Evolutionary conservation across 2,113 vertebrate species (phyloP).

Genomic region (Meriones unguiculatus): DNA sequence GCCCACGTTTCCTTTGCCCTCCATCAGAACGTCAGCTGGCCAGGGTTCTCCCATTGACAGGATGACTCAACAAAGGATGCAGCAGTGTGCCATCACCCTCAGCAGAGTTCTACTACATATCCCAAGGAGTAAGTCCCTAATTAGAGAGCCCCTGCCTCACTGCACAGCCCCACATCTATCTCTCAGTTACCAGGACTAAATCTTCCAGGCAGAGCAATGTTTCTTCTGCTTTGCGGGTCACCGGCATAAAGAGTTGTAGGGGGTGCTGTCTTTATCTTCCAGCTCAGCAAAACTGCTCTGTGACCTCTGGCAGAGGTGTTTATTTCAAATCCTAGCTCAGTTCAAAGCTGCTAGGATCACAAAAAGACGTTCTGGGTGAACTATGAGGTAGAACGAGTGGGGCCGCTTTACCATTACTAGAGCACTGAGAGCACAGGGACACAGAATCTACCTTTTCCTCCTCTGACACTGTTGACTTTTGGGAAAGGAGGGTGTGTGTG

Average conservation of each 20-base stretch:
- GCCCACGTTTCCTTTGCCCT: not conserved
- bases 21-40: not conserved
- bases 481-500: not conserved
- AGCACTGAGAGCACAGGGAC: not conserved
- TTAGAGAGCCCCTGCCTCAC: not conserved
- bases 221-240: not conserved
- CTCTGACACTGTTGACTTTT: not conserved
- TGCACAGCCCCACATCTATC: not conserved
- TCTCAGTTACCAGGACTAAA: not conserved
- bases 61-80: not conserved
- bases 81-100: not conserved
- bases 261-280: not conserved
- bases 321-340: not conserved
- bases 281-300: not conserved
- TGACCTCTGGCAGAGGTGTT: not conserved
- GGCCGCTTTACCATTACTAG: not conserved
- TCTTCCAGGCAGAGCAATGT: not conserved
- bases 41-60: not conserved
- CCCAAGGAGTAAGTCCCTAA: not conserved
- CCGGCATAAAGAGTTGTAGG: not conserved
- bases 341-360: not conserved
- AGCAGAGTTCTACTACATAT: not conserved
- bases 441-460: not conserved
- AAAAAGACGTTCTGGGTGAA: not conserved
- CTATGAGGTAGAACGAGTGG: not conserved